phyloP scores from a whole-genome alignment of 2,888 invertebrate genomes.

The Orthosia gracilis region DNA sequence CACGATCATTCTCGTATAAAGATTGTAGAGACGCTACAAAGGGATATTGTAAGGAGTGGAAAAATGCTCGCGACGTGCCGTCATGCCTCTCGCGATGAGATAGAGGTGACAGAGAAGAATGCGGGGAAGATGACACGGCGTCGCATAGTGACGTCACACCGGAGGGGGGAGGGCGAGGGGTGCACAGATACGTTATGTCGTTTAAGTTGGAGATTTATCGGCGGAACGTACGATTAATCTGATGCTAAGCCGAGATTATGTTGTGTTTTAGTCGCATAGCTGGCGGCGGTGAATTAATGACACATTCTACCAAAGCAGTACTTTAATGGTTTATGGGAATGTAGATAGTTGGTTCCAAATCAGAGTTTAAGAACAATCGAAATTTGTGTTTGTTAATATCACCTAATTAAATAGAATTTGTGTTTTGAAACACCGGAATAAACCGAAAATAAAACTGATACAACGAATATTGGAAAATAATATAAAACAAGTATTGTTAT shows the following conservation, averaged over 20 bases:
- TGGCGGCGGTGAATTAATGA: constrained; percentile 41
- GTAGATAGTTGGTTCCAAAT: neutral
- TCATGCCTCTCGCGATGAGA: constrained; percentile 42
- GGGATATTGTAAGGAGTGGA: constrained; percentile 56
- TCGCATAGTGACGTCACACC: constrained; percentile 14
- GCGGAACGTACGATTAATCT: constrained; percentile 38
- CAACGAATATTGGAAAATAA: neutral
- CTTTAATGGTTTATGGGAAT: constrained; percentile 18
- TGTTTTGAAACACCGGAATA: neutral
- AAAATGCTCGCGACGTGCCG: constrained; percentile 54
- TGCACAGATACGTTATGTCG: constrained; percentile 18
- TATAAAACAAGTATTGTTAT: constrained; percentile 23
- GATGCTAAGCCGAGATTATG: constrained; percentile 43
- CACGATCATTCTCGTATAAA: constrained; percentile 57
- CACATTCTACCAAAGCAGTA: constrained; percentile 5
- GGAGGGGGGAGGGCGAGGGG: too few species aligned
- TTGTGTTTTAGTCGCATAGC: constrained; percentile 46
- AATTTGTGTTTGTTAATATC: neutral
- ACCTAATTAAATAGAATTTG: neutral
- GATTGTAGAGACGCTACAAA: constrained; percentile 60
- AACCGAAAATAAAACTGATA: neutral
- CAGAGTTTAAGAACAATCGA: neutral
- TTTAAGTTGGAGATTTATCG: constrained; percentile 57
- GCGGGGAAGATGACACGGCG: constrained; percentile 41
- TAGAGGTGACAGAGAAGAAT: constrained; percentile 50